Evolutionary conservation across 1,140 invertebrate species (phyloP), one percentile per base, ranked within the genome.

Genomic region (Drosophila mauritiana): DNA sequence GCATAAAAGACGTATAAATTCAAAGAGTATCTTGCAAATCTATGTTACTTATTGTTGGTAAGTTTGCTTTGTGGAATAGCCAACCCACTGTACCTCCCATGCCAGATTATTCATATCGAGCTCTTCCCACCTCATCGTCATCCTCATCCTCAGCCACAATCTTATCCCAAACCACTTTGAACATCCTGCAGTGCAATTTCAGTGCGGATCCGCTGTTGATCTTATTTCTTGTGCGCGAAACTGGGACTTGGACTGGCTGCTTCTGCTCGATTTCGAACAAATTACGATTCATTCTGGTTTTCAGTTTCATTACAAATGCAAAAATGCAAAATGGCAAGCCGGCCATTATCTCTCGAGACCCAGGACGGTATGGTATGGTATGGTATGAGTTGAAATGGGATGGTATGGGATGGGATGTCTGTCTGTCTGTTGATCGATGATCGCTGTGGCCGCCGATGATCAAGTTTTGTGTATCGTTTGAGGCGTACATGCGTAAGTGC

Each of bases 241-340:
- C 69, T 73, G 57, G 37, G 57, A 52, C 55, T 53, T 17, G 40
- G 65, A 62, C 64, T 31, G 46, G 45, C 37, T 62, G 69, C 58
- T 61, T 54, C 42, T 73, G 58, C 56, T 75, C 64, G 75, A 78
- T 79, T 56, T 31, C 77, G 58, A 67, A 54, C 65, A 88, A 88
- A 89, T 88, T 88, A 81, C 84, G 89, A 89, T 88, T 88, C 82
- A 85, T 89, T 88, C 84, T 89, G 84, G 84, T 89, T 89, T 89
- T 90, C 73, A 74, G 88, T 90, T 90, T 82, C 82, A 90, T 90
- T 90, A 89, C 85, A 81, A 89, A 89, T 89, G 85, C 85, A 89
- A 89, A 89, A 89, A 89, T 89, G 85, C 85, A 89, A 90, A 89
- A 89, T 90, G 85, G 85, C 81, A 82, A 80, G 68, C 61, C 84